Conservation (phyloP, 1,140 invertebrate genomes). For the Schlechtendalia chinensis region DNA sequence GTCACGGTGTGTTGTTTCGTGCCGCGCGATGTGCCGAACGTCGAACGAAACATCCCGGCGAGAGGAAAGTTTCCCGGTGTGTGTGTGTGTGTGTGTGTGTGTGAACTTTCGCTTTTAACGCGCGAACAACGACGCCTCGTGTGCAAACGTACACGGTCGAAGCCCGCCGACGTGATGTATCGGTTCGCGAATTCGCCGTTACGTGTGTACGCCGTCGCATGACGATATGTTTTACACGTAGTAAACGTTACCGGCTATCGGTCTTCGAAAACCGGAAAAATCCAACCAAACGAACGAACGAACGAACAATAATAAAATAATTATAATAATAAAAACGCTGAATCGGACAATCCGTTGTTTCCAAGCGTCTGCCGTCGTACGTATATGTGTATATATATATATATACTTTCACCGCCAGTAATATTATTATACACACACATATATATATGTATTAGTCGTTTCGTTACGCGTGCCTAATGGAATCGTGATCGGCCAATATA, state of each 20-base stretch:
- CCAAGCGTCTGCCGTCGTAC: background rate
- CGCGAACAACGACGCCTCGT: too few relatives aligned
- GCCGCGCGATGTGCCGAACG: background rate
- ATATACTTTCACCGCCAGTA: conserved; percentile 33
- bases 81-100: too few relatives aligned
- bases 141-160: background rate
- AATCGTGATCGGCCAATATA: conserved; percentile 43
- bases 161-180: conserved; percentile 32
- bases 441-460: conserved; percentile 3
- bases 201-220: background rate
- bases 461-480: conserved; percentile 43
- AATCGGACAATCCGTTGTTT: background rate
- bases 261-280: too few relatives aligned
- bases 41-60: conserved; percentile 11
- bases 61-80: conserved; percentile 24
- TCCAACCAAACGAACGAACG: too few relatives aligned
- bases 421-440: background rate
- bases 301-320: too few relatives aligned
- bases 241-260: too few relatives aligned
- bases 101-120: conserved; percentile 30
- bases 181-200: background rate
- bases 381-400: too few relatives aligned
- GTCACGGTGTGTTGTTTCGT: too few relatives aligned
- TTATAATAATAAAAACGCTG: background rate
- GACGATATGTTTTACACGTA: too few relatives aligned